These are phyloP conservation scores for Hyppa rectilinea DNA, from an alignment of 2,888 invertebrate genomes.

Conservation along the genomic window DNA sequence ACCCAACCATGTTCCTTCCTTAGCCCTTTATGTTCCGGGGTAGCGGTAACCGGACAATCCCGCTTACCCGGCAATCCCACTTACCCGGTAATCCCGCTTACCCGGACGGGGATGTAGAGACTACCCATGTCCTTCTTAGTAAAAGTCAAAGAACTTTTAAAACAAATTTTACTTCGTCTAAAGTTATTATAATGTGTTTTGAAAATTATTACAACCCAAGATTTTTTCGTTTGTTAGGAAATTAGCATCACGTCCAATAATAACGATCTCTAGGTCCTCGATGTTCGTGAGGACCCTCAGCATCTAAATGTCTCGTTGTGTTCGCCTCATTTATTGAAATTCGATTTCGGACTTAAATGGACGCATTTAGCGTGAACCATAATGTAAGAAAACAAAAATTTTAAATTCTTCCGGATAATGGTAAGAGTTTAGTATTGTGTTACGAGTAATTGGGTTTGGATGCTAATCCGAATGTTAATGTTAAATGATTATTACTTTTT, in stretches of 20 bases:
- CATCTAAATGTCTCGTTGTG: conserved; percentile 50
- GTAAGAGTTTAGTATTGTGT: neutral
- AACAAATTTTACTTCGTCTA: neutral
- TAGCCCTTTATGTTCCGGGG: too few relatives aligned
- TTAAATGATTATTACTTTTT: conserved; percentile 13
- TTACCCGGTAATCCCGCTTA: too few relatives aligned
- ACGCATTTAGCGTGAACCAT: conserved; percentile 10
- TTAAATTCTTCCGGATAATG: conserved; percentile 1
- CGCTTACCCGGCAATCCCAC: too few relatives aligned
- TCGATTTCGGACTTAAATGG: conserved; percentile 39
- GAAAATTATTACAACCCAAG: neutral
- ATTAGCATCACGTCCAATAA: conserved; percentile 39
- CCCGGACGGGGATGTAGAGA: too few relatives aligned
- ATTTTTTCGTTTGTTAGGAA: conserved; percentile 12
- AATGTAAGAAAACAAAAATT: conserved; percentile 27
- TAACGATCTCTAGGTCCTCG: conserved; percentile 39
- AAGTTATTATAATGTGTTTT: neutral
- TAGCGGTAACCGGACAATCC: too few relatives aligned
- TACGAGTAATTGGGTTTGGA: neutral
- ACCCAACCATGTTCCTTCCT: too few relatives aligned
- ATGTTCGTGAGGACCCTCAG: conserved; percentile 41
- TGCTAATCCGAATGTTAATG: conserved; percentile 7
- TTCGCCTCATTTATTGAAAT: conserved; percentile 44
- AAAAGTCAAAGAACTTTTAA: neutral
- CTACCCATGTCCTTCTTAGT: too few relatives aligned